A percentile compares a stretch with the other conserved stretches of the same genome.
Evolutionary conservation across 2,113 vertebrate genomes (phyloP).

Genomic region (Cepphus grylle): DNA sequence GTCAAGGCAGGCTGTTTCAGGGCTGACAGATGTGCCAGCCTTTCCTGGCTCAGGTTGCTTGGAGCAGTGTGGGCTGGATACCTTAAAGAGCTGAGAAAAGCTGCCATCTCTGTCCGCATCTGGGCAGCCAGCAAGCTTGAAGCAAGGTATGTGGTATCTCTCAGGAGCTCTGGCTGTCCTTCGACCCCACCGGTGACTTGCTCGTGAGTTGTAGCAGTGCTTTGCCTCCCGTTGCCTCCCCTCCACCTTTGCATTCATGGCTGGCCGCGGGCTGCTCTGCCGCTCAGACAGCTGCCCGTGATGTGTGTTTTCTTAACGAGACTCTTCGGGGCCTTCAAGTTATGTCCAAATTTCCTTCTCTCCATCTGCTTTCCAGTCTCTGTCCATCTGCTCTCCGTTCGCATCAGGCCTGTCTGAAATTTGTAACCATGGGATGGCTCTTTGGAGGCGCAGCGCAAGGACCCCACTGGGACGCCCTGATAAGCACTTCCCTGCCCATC

Average conservation of each 20-base stretch:
- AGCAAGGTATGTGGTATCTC: not conserved
- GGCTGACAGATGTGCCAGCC: not conserved
- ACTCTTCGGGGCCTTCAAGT: not conserved
- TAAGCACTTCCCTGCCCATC: rapidly evolving
- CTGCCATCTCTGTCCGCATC: not conserved
- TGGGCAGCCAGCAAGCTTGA: not conserved
- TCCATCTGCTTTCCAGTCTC: not conserved
- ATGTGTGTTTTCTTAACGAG: not conserved
- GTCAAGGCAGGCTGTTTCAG: not conserved
- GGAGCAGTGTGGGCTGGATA: not conserved
- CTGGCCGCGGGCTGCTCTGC: not conserved
- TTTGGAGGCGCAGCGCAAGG: rapidly evolving
- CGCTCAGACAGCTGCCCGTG: not conserved
- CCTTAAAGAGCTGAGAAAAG: not conserved
- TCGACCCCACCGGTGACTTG: not conserved
- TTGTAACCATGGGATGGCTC: not conserved
- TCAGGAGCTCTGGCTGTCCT: not conserved
- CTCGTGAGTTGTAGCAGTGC: not conserved
- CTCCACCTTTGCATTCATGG: not conserved
- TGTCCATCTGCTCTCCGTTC: not conserved
- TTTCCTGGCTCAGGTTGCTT: not conserved
- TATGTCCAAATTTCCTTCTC: not conserved
- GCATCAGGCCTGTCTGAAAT: not conserved
- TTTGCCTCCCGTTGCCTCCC: not conserved
- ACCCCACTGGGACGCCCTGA: rapidly evolving